Evolutionary conservation across 2,888 invertebrate species (phyloP).

Genomic region (Physocephala rufipes): DNA sequence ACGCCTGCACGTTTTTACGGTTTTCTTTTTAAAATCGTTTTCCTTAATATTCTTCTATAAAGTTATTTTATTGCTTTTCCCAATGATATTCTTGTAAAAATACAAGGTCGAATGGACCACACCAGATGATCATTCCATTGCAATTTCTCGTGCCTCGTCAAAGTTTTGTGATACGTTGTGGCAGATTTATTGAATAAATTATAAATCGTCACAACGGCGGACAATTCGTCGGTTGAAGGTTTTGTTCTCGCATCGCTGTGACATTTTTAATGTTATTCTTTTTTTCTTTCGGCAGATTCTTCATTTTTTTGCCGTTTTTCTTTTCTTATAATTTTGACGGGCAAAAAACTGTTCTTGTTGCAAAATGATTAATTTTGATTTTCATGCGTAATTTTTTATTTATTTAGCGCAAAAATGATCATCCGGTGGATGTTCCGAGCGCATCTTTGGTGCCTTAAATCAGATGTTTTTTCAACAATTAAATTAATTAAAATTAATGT

Average conservation of each 20-base stretch:
- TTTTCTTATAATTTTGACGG: too few relatives aligned
- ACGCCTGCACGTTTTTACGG: too few relatives aligned
- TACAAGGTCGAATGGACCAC: too few relatives aligned
- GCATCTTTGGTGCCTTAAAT: slow-evolving; percentile 8
- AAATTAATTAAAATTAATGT: slow-evolving; percentile 3
- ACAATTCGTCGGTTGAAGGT: background rate
- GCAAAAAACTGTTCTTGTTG: too few relatives aligned
- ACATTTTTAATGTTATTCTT: slow-evolving; percentile 14
- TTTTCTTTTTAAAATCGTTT: too few relatives aligned
- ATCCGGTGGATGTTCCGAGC: background rate
- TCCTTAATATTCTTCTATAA: too few relatives aligned
- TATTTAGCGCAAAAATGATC: background rate
- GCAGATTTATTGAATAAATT: slow-evolving; percentile 25
- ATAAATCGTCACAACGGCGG: too few relatives aligned
- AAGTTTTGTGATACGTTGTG: background rate
- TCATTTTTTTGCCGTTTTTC: slow-evolving; percentile 8
- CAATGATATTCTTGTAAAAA: too few relatives aligned
- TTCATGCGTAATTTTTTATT: slow-evolving; percentile 6
- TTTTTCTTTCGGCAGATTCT: background rate
- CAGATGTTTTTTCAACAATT: slow-evolving; percentile 3
- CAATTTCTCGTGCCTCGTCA: too few relatives aligned
- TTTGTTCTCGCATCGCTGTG: slow-evolving; percentile 31
- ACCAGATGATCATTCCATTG: too few relatives aligned
- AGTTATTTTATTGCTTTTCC: too few relatives aligned
- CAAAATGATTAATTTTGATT: slow-evolving; percentile 33